These are phyloP conservation scores for Coranthus polyacanthus DNA, from an alignment of 2,797 vertebrate genomes.

Conservation along the genomic window DNA sequence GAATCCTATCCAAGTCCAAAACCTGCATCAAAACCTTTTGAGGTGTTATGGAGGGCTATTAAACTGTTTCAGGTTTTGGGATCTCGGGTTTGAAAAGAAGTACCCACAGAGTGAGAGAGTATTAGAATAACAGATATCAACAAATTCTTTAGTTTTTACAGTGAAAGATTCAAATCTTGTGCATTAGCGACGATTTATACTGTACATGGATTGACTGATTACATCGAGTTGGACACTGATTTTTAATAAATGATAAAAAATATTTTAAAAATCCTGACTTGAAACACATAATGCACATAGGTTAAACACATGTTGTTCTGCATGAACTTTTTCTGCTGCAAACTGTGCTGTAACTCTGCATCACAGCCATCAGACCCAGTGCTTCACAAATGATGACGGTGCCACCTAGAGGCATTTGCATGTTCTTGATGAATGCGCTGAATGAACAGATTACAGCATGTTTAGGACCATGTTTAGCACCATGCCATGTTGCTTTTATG, in stretches of 20 bases:
- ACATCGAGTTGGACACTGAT: no score
- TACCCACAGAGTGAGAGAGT: no score
- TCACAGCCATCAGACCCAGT: slow-evolving; percentile 14
- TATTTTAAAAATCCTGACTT: not conserved
- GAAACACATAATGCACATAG: not conserved
- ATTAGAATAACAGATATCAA: not conserved
- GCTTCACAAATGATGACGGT: slow-evolving; percentile 71
- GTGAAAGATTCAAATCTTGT: not conserved
- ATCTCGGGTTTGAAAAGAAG: no score
- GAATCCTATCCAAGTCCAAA: not conserved
- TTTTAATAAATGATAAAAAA: no score
- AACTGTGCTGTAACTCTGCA: slow-evolving; percentile 32
- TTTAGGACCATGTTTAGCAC: not conserved
- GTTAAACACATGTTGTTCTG: slow-evolving; percentile 20
- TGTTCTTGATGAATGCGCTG: slow-evolving; percentile 52
- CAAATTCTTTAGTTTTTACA: not conserved
- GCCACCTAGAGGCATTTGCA: slow-evolving; percentile 81
- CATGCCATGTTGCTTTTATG: not conserved
- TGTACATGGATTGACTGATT: not conserved
- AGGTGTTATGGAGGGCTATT: not conserved
- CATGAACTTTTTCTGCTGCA: slow-evolving; percentile 18
- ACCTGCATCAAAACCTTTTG: not conserved
- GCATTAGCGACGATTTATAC: not conserved
- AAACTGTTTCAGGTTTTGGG: no score
- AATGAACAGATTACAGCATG: slow-evolving; percentile 6